Percentiles rank a stretch among this genome's conserved stretches.
These are phyloP conservation scores for Neoascia interrupta DNA, from an alignment of 2,888 invertebrate genomes.

Conservation along the genomic window DNA sequence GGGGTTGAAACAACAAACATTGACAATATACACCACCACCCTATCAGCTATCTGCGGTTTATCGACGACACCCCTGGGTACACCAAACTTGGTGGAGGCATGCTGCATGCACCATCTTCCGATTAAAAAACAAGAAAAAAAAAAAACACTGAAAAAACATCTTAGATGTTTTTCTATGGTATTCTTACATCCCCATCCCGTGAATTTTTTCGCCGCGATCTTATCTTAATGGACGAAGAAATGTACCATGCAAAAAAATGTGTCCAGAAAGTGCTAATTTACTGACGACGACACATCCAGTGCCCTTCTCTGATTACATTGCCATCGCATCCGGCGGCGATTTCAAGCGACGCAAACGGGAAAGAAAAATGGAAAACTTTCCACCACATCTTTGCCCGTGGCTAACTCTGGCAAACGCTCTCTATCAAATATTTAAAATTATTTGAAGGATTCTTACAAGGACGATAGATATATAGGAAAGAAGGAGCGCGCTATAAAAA, in stretches of 20 bases:
- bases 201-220: slow-evolving; percentile 9
- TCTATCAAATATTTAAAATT: slow-evolving; percentile 63
- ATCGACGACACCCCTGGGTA: slow-evolving; percentile 65
- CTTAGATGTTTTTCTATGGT: slow-evolving; percentile 24
- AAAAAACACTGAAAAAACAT: slow-evolving; percentile 4
- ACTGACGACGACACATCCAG: slow-evolving; percentile 61
- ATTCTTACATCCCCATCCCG: slow-evolving; percentile 1
- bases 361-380: slow-evolving; percentile 33
- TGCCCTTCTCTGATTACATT: slow-evolving; percentile 55
- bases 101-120: slow-evolving; percentile 29
- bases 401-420: slow-evolving; percentile 31
- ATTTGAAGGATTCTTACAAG: slow-evolving; percentile 41
- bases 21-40: slow-evolving; percentile 60
- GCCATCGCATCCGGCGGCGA: slow-evolving; percentile 30
- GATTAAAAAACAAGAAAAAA: slow-evolving; percentile 16
- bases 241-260: slow-evolving; percentile 32
- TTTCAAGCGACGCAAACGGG: not conserved
- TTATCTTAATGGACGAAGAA: slow-evolving; percentile 60
- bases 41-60: slow-evolving; percentile 61
- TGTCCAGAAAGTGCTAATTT: slow-evolving; percentile 66
- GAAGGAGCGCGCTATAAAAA: slow-evolving; percentile 10
- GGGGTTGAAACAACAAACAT: slow-evolving; percentile 65
- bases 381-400: slow-evolving; percentile 39
- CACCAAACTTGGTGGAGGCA: slow-evolving; percentile 11
- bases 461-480: not conserved